Percentiles rank a stretch among this genome's conserved stretches.
phyloP scores from a whole-genome alignment of 2,888 invertebrate species.

The Trachelus tabidus region DNA sequence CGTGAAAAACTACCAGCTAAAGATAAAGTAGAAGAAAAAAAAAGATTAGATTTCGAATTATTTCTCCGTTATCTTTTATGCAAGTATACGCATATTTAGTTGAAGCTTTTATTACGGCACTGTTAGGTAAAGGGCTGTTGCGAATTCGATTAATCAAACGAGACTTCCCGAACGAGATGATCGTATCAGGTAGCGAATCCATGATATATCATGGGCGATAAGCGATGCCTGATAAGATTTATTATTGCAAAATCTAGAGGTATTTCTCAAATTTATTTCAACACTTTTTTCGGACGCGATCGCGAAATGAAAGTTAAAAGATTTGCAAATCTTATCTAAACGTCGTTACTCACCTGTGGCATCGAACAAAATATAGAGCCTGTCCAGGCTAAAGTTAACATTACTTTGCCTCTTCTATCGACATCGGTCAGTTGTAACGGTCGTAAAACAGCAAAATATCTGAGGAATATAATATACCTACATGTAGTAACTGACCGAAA shows the following conservation, averaged over 20 bases:
- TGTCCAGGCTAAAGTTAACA: slow-evolving; percentile 85
- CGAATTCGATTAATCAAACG: background rate
- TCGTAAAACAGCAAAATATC: slow-evolving; percentile 87
- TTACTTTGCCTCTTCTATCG: slow-evolving; percentile 80
- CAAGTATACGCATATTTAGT: too few species aligned
- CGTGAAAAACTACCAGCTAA: slow-evolving; percentile 86
- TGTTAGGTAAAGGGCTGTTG: background rate
- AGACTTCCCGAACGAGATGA: background rate
- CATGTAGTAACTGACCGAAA: background rate
- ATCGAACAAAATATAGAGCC: slow-evolving; percentile 83
- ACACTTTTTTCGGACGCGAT: background rate
- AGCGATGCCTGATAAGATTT: background rate
- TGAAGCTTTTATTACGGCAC: background rate
- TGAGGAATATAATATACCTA: slow-evolving; percentile 52
- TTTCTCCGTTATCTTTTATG: background rate
- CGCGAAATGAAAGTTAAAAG: background rate
- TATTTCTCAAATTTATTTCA: background rate
- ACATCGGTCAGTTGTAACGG: slow-evolving; percentile 81
- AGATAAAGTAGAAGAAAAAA: slow-evolving; percentile 32
- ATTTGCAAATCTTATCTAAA: background rate
- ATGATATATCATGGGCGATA: background rate
- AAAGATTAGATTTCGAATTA: background rate
- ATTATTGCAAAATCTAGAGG: too few species aligned
- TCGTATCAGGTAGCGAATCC: background rate
- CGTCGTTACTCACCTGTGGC: slow-evolving; percentile 78